Conservation (phyloP, 2,113 vertebrate genomes). For the Hypocryptadius cinnamomeus region DNA sequence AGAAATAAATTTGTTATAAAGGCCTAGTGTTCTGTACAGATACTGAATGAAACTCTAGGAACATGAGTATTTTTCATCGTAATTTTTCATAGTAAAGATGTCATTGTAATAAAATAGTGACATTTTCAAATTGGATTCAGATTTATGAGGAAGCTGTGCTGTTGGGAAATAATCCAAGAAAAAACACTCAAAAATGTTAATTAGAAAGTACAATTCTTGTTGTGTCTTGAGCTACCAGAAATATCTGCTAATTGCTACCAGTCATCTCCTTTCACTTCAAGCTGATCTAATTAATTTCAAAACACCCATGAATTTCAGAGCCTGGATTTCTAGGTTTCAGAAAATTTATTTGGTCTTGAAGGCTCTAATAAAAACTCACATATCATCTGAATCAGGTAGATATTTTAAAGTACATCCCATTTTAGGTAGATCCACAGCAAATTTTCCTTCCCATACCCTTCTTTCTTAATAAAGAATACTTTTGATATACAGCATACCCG, state of each 20-base stretch:
- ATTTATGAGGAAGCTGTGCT: conserved; percentile 27
- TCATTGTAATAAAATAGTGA: conserved; percentile 26
- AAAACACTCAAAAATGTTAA: conserved; percentile 18
- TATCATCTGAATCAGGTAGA: background rate
- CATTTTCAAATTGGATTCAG: conserved; percentile 41
- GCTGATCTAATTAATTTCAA: conserved; percentile 24
- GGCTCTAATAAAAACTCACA: background rate
- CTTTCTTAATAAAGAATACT: background rate
- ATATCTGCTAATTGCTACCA: conserved; percentile 37
- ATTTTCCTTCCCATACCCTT: background rate
- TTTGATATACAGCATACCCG: background rate
- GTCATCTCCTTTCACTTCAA: conserved; percentile 1
- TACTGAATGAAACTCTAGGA: background rate
- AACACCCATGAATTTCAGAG: background rate
- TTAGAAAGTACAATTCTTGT: conserved; percentile 11
- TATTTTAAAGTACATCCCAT: background rate
- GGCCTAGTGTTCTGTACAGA: background rate
- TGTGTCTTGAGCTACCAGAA: conserved; percentile 24
- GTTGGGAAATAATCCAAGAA: conserved; percentile 42
- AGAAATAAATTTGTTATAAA: background rate
- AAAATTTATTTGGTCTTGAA: background rate
- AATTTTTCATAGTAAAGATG: conserved; percentile 20
- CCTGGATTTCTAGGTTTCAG: background rate
- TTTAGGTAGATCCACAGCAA: background rate
- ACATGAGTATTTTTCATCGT: background rate